Evolutionary conservation across 1,140 invertebrate species (phyloP).

Genomic region (Drosophila biarmipes): DNA sequence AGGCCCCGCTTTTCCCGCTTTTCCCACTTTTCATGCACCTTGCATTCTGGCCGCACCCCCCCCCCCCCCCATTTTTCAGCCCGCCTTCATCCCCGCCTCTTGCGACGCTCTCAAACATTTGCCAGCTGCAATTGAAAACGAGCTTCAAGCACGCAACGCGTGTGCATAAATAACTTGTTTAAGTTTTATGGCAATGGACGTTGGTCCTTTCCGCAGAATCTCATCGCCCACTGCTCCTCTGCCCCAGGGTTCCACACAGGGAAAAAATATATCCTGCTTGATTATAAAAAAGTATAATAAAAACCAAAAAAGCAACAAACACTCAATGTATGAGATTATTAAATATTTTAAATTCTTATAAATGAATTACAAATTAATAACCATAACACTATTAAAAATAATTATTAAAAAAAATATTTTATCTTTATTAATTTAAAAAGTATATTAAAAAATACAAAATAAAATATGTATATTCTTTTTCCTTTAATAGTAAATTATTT

Average conservation of each 20-base stretch:
- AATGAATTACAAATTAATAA: too few species aligned
- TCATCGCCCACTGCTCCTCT: slow-evolving; percentile 3
- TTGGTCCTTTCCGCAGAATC: slow-evolving; percentile 32
- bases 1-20: slow-evolving; percentile 24
- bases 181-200: slow-evolving; percentile 74
- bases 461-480: too few species aligned
- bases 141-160: slow-evolving; percentile 65
- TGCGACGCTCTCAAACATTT: slow-evolving; percentile 18
- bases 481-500: too few species aligned
- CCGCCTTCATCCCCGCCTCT: not conserved
- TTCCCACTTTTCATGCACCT: slow-evolving; percentile 20
- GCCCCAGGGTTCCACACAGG: not conserved
- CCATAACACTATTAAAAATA: too few species aligned
- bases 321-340: too few species aligned
- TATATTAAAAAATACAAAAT: too few species aligned
- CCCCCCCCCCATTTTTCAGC: not conserved
- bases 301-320: too few species aligned
- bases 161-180: slow-evolving; percentile 82
- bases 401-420: too few species aligned
- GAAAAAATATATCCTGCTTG: not conserved
- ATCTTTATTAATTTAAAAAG: too few species aligned
- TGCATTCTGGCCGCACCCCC: slow-evolving; percentile 1
- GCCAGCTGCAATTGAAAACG: slow-evolving; percentile 71
- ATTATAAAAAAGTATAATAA: not conserved
- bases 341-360: too few species aligned